These are phyloP conservation scores for Diorhabda sublineata DNA, from an alignment of 1,140 invertebrate genomes.

Conservation along the genomic window DNA sequence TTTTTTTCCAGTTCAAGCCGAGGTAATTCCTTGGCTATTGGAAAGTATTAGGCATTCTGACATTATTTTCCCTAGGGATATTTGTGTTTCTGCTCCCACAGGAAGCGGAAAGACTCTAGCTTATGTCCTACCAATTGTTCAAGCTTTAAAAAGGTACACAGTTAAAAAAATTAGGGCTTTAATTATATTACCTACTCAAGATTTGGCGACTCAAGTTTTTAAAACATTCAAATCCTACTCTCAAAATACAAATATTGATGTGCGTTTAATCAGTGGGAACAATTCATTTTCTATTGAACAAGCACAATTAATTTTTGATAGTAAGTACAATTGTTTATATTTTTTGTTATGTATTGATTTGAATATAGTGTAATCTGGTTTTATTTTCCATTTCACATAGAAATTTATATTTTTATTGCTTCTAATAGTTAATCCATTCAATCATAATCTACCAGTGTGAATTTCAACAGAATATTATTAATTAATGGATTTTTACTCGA, in stretches of 20 bases:
- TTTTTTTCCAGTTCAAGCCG: conserved; percentile 85
- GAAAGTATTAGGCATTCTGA: conserved; percentile 48
- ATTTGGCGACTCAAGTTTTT: conserved; percentile 85
- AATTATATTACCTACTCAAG: conserved; percentile 86
- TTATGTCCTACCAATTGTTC: conserved; percentile 89
- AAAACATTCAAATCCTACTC: conserved; percentile 76
- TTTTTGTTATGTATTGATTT: too few species aligned
- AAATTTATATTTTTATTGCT: too few species aligned
- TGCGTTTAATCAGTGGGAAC: conserved; percentile 70
- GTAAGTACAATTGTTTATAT: conserved; percentile 45
- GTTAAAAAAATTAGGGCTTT: conserved; percentile 71
- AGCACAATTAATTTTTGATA: conserved; percentile 64
- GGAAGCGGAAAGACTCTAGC: conserved; percentile 97
- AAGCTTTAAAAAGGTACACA: conserved; percentile 56
- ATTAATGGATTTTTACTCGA: too few species aligned
- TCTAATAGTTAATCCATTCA: too few species aligned
- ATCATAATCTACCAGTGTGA: too few species aligned
- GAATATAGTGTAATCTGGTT: too few species aligned
- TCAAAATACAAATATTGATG: conserved; percentile 65
- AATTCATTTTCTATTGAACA: conserved; percentile 73
- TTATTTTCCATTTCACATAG: too few species aligned
- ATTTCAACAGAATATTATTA: too few species aligned
- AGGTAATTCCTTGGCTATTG: conserved; percentile 78
- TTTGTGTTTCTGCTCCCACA: conserved; percentile 96
- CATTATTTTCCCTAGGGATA: conserved; percentile 70